Base-by-base conservation (phyloP, 2,888 invertebrate species). In the Ophion costatus region DNA sequence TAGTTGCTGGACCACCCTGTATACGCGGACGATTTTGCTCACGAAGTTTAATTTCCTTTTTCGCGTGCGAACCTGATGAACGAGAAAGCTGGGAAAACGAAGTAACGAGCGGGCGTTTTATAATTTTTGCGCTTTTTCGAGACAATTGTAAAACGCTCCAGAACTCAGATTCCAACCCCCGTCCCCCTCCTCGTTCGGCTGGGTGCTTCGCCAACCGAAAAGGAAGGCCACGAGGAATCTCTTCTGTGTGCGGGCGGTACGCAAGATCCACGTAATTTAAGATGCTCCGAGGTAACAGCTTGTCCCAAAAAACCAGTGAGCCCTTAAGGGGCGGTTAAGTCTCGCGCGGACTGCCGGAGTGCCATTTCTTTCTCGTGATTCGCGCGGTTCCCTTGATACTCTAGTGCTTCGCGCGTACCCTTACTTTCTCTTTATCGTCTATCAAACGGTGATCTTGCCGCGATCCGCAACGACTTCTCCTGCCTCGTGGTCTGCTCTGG, bases 361-460 rank as follows among this genome's bases (percentile, higher is more conserved):
- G 51, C 59, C 59, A 59, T 51, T 38, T 82, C 64, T 70, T 78
- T 77, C 74, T 78, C 33, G 51, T 22, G 71, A 71, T 70, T 76
- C 51, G 82, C 73, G 42, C 61, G 22, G 38, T 81, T 85, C 76
- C 73, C 75, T 67, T 69, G 74, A 71, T 77, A 22, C 45, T 66
- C 67, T 73, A 42, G 61, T 79, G 63, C 63, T 78, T 73, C 67
- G n/a, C 59, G 24, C 59, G 61, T 63, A 71, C 76, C 64, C 71
- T 83, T 75, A 63, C 59, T 81, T 78, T 83, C 81, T 87, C 82
- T 89, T 90, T 90, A 89, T 89, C 89, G 89, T 82, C 89, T 87
- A 90, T 89, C 90, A 89, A 90, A 89, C 84, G 67, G 85, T 86
- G 87, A 89, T 88, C 87, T 87, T 86, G 85, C 74, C 85, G 87